A percentile compares a stretch with the other conserved stretches of the same genome.
phyloP scores from a whole-genome alignment of 2,797 vertebrate species.

The Acipenser oxyrinchus region DNA sequence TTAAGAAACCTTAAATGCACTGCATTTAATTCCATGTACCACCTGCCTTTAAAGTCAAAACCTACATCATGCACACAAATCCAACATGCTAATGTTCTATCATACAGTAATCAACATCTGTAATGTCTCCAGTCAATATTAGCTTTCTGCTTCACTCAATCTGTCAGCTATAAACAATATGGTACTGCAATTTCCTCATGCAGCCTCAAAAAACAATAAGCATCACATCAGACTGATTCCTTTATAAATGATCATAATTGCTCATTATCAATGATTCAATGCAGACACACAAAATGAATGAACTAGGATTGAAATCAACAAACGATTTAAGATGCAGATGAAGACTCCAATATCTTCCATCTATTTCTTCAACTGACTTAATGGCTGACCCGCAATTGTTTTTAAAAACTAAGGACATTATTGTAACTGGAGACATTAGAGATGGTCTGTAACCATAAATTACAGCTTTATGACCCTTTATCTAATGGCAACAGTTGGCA shows the following conservation, averaged over 20 bases:
- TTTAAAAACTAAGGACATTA: no score
- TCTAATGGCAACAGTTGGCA: no score
- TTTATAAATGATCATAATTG: background rate
- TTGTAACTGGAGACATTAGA: no score
- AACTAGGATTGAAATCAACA: background rate
- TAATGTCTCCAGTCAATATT: conserved; percentile 1
- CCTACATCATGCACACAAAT: background rate
- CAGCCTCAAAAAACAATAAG: background rate
- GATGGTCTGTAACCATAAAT: no score
- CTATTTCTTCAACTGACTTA: no score
- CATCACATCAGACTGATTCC: background rate
- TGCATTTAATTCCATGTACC: background rate
- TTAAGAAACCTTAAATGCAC: background rate
- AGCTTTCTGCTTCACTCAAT: conserved; percentile 3
- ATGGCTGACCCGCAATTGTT: no score
- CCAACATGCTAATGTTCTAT: conserved; percentile 1
- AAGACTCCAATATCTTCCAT: no score
- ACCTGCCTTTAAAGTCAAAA: background rate
- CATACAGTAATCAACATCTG: background rate
- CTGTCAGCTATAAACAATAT: conserved; percentile 3
- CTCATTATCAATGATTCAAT: conserved; percentile 2
- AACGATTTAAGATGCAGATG: no score
- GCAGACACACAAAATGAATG: background rate
- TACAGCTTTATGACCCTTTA: no score
- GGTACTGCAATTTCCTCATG: background rate